Percentiles rank a stretch among this genome's conserved stretches.
phyloP scores from a whole-genome alignment of 2,797 vertebrate species.

The Coranthus polyacanthus region DNA sequence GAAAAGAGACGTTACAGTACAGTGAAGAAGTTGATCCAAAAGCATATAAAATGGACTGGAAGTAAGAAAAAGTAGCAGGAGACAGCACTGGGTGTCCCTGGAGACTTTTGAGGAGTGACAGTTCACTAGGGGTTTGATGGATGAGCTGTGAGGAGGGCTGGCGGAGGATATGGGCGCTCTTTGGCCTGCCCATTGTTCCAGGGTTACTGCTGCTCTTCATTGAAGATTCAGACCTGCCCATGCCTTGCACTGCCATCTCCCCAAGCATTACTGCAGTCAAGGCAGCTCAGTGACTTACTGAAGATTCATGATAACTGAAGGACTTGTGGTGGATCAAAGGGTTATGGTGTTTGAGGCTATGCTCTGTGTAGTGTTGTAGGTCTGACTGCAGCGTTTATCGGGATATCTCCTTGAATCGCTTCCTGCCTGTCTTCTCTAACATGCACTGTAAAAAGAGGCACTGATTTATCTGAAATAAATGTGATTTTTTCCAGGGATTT shows the following conservation, averaged over 20 bases:
- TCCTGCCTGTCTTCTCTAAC: not conserved
- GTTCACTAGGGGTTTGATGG: slow-evolving; percentile 57
- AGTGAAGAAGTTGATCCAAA: not conserved
- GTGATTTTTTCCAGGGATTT: too few relatives aligned
- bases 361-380: not conserved
- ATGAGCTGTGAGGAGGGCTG: slow-evolving; percentile 48
- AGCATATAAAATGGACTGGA: slow-evolving; percentile 10
- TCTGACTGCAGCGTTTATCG: not conserved
- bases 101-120: slow-evolving; percentile 49
- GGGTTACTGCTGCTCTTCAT: slow-evolving; percentile 49
- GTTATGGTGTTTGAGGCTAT: not conserved
- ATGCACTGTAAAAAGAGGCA: not conserved
- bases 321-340: slow-evolving; percentile 20
- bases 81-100: slow-evolving; percentile 13
- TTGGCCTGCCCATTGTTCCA: slow-evolving; percentile 44
- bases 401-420: not conserved
- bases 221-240: slow-evolving; percentile 45
- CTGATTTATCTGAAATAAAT: too few relatives aligned
- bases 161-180: slow-evolving; percentile 31
- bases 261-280: slow-evolving; percentile 10
- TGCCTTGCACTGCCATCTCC: slow-evolving; percentile 29
- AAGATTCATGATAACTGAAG: slow-evolving; percentile 37
- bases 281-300: slow-evolving; percentile 19
- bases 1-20: not conserved
- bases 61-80: slow-evolving; percentile 13